phyloP scores from a whole-genome alignment of 2,797 vertebrate species.

The Anisognathus igniventris region DNA sequence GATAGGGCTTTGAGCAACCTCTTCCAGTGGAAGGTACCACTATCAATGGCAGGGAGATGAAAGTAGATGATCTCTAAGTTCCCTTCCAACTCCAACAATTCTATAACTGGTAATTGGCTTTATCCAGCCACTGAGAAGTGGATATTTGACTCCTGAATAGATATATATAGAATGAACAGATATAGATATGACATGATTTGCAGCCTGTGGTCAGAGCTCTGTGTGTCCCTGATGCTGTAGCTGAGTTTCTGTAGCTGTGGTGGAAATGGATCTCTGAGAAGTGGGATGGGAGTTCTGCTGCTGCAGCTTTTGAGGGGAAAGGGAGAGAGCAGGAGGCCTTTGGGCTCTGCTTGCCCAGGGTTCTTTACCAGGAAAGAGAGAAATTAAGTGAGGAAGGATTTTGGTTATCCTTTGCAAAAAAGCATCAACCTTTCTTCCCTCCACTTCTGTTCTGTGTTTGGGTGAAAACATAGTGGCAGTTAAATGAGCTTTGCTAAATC shows the following conservation, averaged over 20 bases:
- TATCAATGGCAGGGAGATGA: not conserved
- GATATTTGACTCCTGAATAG: not conserved
- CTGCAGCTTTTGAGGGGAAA: not conserved
- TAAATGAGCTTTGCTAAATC: not conserved
- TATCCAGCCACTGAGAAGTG: not conserved
- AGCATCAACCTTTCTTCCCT: not conserved
- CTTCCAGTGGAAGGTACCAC: not conserved
- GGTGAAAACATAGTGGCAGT: not conserved
- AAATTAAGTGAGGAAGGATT: not conserved
- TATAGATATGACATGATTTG: not conserved
- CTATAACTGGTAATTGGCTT: not conserved
- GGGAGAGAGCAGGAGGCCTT: not conserved
- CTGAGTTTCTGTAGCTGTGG: not conserved
- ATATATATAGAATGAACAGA: too few relatives aligned
- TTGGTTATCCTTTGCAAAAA: not conserved
- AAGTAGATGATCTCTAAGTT: not conserved
- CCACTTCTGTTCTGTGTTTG: not conserved
- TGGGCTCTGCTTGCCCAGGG: rapidly evolving
- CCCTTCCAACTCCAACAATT: not conserved
- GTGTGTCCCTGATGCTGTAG: not conserved
- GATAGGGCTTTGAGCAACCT: not conserved
- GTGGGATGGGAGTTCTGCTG: not conserved
- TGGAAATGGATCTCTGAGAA: not conserved
- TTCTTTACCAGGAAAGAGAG: not conserved
- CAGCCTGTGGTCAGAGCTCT: not conserved